Conservation (phyloP, 2,113 vertebrate genomes). For the Hemiscyllium ocellatum region DNA sequence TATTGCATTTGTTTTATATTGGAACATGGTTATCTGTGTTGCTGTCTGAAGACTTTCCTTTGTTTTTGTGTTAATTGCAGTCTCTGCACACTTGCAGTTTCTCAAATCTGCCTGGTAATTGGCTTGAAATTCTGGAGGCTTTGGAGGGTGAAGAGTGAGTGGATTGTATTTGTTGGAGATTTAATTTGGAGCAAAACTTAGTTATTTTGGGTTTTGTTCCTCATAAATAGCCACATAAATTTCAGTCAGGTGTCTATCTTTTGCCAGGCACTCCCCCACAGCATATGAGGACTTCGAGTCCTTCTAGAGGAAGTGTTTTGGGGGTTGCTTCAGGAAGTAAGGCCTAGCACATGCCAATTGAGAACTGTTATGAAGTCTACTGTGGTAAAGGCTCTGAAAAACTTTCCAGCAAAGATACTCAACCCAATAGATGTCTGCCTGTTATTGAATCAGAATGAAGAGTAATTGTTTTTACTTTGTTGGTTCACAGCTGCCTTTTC, state of each 20-base stretch:
- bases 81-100: neutral
- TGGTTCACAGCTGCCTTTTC: neutral
- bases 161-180: neutral
- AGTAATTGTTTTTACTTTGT: neutral
- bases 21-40: slow-evolving; percentile 7
- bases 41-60: neutral
- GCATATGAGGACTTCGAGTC: neutral
- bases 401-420: neutral
- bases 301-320: neutral
- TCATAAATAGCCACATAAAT: neutral
- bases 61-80: neutral
- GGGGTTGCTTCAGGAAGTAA: neutral
- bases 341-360: neutral
- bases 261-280: no score
- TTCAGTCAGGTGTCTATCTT: neutral
- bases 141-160: neutral
- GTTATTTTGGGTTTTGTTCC: neutral
- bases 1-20: neutral
- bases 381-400: neutral
- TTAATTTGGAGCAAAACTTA: neutral
- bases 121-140: neutral
- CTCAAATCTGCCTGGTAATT: neutral
- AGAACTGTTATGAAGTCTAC: neutral
- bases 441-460: neutral
- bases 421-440: neutral